Conservation (phyloP, 2,113 vertebrate species). For the Embiotoca jacksoni region DNA sequence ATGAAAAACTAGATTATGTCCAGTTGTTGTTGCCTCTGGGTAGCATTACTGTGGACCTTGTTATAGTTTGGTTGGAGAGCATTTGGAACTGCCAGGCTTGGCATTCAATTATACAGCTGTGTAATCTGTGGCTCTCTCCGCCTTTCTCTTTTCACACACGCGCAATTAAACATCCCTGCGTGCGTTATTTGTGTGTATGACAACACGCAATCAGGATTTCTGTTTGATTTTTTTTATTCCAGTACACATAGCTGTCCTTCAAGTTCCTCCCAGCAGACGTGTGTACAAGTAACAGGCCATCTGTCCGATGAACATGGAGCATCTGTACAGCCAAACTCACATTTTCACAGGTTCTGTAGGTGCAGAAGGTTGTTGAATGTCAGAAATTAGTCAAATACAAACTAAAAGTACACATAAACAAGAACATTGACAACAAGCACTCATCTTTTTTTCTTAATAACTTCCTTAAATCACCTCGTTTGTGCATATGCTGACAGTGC, state of each 20-base stretch:
- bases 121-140: conserved; percentile 55
- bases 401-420: too few relatives aligned
- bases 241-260: neutral
- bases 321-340: conserved; percentile 6
- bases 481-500: too few relatives aligned
- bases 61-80: conserved; percentile 71
- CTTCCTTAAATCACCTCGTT: too few relatives aligned
- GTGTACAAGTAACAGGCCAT: conserved; percentile 27
- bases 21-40: conserved; percentile 68
- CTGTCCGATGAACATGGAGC: conserved; percentile 14
- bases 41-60: conserved; percentile 78
- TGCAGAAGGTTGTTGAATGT: too few relatives aligned
- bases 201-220: conserved; percentile 11
- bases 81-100: conserved; percentile 70
- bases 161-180: neutral
- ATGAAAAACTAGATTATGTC: conserved; percentile 74
- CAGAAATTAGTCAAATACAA: too few relatives aligned
- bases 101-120: conserved; percentile 71
- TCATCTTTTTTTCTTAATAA: too few relatives aligned
- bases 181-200: conserved; percentile 6
- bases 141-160: conserved; percentile 1
- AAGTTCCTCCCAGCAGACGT: conserved; percentile 17
- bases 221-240: neutral
- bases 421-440: too few relatives aligned
- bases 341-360: conserved; percentile 39